Percentiles rank a stretch among this genome's conserved stretches.
phyloP scores from a whole-genome alignment of 2,113 vertebrate genomes.

The Marmota flaviventris region DNA sequence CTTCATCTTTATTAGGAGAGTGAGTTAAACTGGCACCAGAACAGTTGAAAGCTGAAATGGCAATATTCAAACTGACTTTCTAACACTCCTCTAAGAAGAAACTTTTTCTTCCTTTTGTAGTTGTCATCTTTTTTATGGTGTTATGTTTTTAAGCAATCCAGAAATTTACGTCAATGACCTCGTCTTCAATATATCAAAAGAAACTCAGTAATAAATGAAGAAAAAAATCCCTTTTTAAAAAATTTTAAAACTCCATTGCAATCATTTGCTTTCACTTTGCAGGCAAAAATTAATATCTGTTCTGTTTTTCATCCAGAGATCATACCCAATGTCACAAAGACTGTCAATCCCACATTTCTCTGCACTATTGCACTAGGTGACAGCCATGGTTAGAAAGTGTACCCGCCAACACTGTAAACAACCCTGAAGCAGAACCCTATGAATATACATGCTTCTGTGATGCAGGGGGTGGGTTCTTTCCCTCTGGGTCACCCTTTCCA shows the following conservation, averaged over 20 bases:
- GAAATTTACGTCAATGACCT: slow-evolving; percentile 12
- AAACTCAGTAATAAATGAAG: background rate
- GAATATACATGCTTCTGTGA: slow-evolving; percentile 56
- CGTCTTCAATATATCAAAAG: background rate
- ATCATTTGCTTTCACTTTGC: background rate
- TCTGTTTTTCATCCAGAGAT: slow-evolving; percentile 59
- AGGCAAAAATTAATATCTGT: background rate
- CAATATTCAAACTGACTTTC: slow-evolving; percentile 35
- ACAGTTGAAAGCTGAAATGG: background rate
- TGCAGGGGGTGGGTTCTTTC: slow-evolving; percentile 69
- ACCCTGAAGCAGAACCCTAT: slow-evolving; percentile 69
- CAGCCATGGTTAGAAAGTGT: slow-evolving; percentile 66
- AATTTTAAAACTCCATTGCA: slow-evolving; percentile 25
- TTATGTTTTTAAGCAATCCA: slow-evolving; percentile 27
- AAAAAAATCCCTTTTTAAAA: background rate
- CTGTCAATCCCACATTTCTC: slow-evolving; percentile 58
- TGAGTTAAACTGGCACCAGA: background rate
- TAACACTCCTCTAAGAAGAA: background rate
- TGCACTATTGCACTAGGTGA: slow-evolving; percentile 56
- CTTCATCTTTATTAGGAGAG: slow-evolving; percentile 43
- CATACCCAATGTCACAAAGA: slow-evolving; percentile 32
- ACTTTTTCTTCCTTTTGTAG: background rate
- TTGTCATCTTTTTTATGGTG: background rate
- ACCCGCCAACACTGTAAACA: slow-evolving; percentile 26
- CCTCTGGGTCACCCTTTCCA: slow-evolving; percentile 71